These are phyloP conservation scores for Mythimna ferrago DNA, from an alignment of 2,888 invertebrate genomes.

Conservation along the genomic window DNA sequence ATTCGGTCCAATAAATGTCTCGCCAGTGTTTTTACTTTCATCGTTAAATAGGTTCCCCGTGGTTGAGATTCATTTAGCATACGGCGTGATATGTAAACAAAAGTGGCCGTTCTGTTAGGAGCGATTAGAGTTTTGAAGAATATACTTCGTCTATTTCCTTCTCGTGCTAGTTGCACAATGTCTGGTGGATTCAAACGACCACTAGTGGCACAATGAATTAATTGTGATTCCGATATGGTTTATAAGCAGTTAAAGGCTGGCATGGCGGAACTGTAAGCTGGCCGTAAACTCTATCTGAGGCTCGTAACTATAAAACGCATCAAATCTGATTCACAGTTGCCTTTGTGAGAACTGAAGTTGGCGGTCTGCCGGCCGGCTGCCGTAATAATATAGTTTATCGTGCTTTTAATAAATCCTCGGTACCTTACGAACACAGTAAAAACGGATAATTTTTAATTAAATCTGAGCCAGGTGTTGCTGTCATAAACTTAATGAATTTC, in stretches of 20 bases:
- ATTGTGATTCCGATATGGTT: constrained; percentile 70
- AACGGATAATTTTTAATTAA: constrained; percentile 83
- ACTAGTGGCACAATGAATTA: constrained; percentile 60
- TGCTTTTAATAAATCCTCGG: constrained; percentile 80
- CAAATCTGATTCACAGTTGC: constrained; percentile 83
- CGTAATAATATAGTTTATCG: constrained; percentile 82
- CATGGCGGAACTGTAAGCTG: constrained; percentile 73
- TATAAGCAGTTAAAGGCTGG: constrained; percentile 68
- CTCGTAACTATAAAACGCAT: constrained; percentile 84
- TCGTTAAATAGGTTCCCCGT: constrained; percentile 54
- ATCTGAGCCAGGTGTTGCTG: constrained; percentile 81
- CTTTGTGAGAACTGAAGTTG: constrained; percentile 80
- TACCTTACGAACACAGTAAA: constrained; percentile 77
- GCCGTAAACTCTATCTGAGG: constrained; percentile 80
- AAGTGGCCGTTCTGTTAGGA: constrained; percentile 48
- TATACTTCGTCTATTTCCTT: constrained; percentile 30
- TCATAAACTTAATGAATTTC: constrained; percentile 77
- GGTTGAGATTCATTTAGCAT: constrained; percentile 52
- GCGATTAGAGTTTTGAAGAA: constrained; percentile 47
- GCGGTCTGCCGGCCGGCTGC: constrained; percentile 74
- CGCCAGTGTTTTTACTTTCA: constrained; percentile 55
- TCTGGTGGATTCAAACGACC: constrained; percentile 37
- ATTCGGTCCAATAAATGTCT: constrained; percentile 68
- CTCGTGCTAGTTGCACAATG: constrained; percentile 43
- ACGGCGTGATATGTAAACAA: constrained; percentile 54